Conservation (phyloP, 2,113 vertebrate species). For the Lynx canadensis region DNA sequence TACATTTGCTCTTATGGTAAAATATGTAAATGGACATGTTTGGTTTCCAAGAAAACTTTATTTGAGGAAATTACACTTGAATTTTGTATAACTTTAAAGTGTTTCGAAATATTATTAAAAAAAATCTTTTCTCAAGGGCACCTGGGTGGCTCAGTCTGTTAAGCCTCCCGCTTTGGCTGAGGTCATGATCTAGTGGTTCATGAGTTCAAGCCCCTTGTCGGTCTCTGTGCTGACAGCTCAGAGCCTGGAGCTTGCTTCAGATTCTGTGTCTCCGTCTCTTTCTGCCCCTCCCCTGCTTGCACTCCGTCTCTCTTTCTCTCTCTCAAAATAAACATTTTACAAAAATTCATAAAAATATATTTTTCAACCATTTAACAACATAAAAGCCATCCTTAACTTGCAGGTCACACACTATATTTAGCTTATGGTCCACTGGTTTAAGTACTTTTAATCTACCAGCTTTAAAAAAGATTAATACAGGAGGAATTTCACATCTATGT, state of each 20-base stretch:
- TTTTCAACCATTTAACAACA: background rate
- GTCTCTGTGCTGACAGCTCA: no score
- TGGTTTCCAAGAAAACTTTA: background rate
- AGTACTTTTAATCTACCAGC: background rate
- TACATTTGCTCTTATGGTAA: background rate
- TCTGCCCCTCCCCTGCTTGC: no score
- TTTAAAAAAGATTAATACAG: background rate
- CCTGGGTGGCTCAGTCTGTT: no score
- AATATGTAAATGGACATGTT: background rate
- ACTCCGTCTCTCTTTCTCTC: no score
- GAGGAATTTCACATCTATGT: background rate
- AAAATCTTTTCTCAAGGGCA: no score
- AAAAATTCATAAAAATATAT: no score
- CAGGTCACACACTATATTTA: background rate
- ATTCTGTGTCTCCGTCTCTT: no score
- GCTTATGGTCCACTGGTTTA: background rate
- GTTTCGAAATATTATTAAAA: background rate
- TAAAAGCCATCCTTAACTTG: background rate
- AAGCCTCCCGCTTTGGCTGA: no score
- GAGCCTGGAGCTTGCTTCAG: no score
- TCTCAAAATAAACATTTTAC: no score
- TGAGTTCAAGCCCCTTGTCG: no score
- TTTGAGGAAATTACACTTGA: background rate
- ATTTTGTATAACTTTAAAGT: background rate
- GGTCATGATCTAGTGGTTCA: no score